phyloP scores from a whole-genome alignment of 2,888 invertebrate species.

The Cataglyphis livida region DNA sequence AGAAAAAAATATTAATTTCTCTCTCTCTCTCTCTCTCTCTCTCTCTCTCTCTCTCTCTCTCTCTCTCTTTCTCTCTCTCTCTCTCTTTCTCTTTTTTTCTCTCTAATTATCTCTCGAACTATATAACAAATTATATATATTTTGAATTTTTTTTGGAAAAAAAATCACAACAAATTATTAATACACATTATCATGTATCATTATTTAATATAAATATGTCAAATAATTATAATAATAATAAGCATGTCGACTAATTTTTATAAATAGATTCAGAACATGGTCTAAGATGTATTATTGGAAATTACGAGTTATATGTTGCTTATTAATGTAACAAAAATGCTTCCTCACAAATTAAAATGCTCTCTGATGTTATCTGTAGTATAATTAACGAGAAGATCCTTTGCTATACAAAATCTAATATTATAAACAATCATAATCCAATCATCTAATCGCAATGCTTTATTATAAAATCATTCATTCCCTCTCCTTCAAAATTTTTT shows the following conservation, averaged over 20 bases:
- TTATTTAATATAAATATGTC: background rate
- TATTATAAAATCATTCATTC: constrained; percentile 29
- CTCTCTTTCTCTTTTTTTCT: too few species aligned
- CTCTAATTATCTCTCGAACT: too few species aligned
- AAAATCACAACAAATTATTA: background rate
- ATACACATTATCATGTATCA: background rate
- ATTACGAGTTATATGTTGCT: constrained; percentile 13
- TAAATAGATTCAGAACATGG: background rate
- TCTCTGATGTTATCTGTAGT: constrained; percentile 1
- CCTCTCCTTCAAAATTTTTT: background rate
- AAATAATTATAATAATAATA: background rate
- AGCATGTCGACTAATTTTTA: background rate
- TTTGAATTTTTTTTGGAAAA: background rate
- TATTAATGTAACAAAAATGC: constrained; percentile 30
- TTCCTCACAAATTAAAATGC: constrained; percentile 35
- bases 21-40: too few species aligned
- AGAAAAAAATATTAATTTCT: background rate
- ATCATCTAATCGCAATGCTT: background rate
- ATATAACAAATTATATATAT: background rate
- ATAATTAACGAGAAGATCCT: constrained; percentile 19
- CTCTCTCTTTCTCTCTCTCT: too few species aligned
- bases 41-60: too few species aligned
- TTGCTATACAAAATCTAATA: constrained; percentile 10
- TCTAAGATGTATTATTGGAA: constrained; percentile 15
- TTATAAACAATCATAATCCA: constrained; percentile 32